Base-by-base conservation (phyloP, 2,797 vertebrate genomes). In the Eupleurogrammus muticus region DNA sequence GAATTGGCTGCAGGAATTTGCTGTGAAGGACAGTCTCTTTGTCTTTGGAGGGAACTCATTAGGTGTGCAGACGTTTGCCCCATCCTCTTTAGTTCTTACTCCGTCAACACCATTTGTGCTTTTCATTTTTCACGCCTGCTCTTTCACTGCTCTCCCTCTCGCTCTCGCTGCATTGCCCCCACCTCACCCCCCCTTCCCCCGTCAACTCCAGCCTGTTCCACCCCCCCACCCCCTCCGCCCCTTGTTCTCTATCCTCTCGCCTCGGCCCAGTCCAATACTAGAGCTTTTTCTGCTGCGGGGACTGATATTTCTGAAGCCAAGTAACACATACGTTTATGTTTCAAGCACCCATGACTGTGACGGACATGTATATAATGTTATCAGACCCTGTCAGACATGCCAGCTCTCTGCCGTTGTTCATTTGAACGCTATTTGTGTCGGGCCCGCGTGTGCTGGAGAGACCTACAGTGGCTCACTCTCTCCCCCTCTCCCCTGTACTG, bases 301-400 rank as follows among this genome's bases (percentile, higher is more conserved):
- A 49, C 67, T 83, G 81, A 80, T 83, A 77, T 89, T 88, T 87
- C 62, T 70, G 77, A 84, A 77, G 83, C 79, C 82, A 79, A 86
- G 82, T 77, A 84, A 90, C 87, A 88, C 87, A 82, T 82, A 70
- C 64, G 79, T 89, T 89, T 75, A 76, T 79, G 82, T 89, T 90
- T 81, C 77, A 88, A 87, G 87, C 75, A 74, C 5, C 89, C 89
- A 72, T 90, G 90, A 90, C 90, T 88, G 91, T 91, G 90, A 92
- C 86, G 21, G 80, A 90, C 84, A 88, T 83, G 81, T 90, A 89
- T 86, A 88, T 85, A 91, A 92, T 89, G 87, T 90, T 93, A 91
- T 93, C 91, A 89, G 86, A 67, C 65, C 53, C 80, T 82, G 87
- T 89, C 90, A 92, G 89, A 91, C 89, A 86, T 83, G 85, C 76